Evolutionary conservation across 2,888 invertebrate species (phyloP), one percentile per base, ranked within the genome.

Genomic region (Sisyra nigra): DNA sequence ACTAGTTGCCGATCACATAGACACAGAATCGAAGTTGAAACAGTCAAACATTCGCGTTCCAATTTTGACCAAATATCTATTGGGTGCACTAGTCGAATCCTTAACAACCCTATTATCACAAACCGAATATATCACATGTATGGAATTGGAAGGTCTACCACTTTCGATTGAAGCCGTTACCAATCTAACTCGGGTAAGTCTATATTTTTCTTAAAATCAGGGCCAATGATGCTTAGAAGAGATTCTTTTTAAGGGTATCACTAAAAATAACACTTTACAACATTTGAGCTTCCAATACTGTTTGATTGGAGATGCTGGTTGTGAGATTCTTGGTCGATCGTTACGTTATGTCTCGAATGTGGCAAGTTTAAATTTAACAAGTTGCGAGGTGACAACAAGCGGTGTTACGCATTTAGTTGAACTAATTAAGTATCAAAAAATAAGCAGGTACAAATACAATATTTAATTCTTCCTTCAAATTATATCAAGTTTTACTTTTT

Each of bases 101-200:
- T 61, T 84, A 40, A 71, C 69, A 46, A 73, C 74, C 51, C 57
- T 85, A 35, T 62, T 78, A 4, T 76, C 15, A 10, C n/a, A 71
- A 48, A 80, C 77, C 11, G 67, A 71, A 30, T 68, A 74, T 11
- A 59, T 85, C 8, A 68, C 70, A 1, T 63, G 69, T 4, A 57
- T 86, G 18, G 69, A 76, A 47, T 58, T 86, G 10, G 84, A 84
- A 53, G 83, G 82, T 0, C 57, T 86, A 18, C 84, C 84, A 0
- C 55, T 86, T 38, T 72, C 71, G 48, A 67, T 70, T 48, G 75
- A 79, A 11, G 81, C 80, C 52, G 60, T 83, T 29, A 71, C 72
- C 19, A 69, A 69, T 3, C 65, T 66, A 54, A 71, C 68, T 52
- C 72, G 65, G 71, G 78, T 64, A 53, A 53, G 48, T 41, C 17